These are phyloP conservation scores for Alfaro cultratus DNA, from an alignment of 2,797 vertebrate genomes.

Conservation along the genomic window DNA sequence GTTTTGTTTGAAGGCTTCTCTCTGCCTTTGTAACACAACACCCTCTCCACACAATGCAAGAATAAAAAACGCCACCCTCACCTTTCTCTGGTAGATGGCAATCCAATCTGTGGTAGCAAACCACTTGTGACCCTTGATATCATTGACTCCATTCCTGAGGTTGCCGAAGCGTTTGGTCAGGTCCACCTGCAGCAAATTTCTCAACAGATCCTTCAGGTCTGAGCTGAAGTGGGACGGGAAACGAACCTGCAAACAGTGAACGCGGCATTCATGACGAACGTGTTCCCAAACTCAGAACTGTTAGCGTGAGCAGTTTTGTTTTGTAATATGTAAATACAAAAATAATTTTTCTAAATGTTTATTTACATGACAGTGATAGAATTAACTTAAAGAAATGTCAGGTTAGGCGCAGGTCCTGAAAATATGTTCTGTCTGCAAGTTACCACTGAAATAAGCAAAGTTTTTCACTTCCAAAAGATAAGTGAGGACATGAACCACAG, in stretches of 20 bases:
- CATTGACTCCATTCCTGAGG: constrained; percentile 98
- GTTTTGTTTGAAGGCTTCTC: not conserved
- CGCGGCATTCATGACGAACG: not conserved
- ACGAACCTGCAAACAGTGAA: constrained; percentile 85
- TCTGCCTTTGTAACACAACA: not conserved
- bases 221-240: constrained; percentile 99
- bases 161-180: constrained; percentile 98
- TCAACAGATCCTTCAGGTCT: constrained; percentile 96
- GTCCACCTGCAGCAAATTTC: constrained; percentile 98
- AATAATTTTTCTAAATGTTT: not conserved
- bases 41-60: not conserved
- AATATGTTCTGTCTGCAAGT: not conserved
- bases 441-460: not conserved
- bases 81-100: constrained; percentile 99
- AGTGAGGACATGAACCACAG: not conserved
- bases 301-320: too few species aligned
- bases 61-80: constrained; percentile 51
- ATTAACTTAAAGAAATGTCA: not conserved
- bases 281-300: not conserved
- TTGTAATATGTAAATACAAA: not conserved
- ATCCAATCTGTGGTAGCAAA: constrained; percentile 99
- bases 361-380: not conserved
- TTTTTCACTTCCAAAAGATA: not conserved
- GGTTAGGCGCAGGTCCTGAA: not conserved
- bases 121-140: constrained; percentile 99